phyloP scores from a whole-genome alignment of 2,797 vertebrate genomes.

The Sandelia bainsii region DNA sequence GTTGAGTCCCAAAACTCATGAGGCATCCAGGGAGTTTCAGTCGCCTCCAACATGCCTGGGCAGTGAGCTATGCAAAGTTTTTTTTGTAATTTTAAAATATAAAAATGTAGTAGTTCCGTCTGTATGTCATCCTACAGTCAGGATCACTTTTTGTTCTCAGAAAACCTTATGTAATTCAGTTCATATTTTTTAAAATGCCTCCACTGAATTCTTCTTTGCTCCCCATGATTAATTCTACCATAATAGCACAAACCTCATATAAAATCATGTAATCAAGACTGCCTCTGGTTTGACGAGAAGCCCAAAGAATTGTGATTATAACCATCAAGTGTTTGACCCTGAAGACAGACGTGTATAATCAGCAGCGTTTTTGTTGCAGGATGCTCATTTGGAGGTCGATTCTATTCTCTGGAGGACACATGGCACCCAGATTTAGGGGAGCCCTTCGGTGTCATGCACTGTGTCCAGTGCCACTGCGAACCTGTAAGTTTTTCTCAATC shows the following conservation, averaged over 20 bases:
- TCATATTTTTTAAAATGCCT: constrained; percentile 7
- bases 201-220: not conserved
- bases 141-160: constrained; percentile 6
- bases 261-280: not conserved
- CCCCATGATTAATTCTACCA: constrained; percentile 6
- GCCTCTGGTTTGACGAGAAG: constrained; percentile 13
- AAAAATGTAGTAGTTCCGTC: constrained; percentile 11
- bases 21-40: constrained; percentile 53
- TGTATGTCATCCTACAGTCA: constrained; percentile 14
- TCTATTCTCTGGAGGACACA: constrained; percentile 92
- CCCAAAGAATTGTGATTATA: not conserved
- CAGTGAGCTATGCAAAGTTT: constrained; percentile 36
- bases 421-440: constrained; percentile 98
- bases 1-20: constrained; percentile 45
- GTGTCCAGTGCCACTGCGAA: constrained; percentile 94
- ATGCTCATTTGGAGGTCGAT: constrained; percentile 92
- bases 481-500: constrained; percentile 81
- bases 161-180: not conserved
- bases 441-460: constrained; percentile 96
- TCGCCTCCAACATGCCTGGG: constrained; percentile 56
- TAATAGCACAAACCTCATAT: constrained; percentile 2
- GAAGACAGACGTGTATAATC: constrained; percentile 24
- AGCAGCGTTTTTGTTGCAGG: constrained; percentile 80
- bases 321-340: constrained; percentile 2
- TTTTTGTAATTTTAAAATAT: constrained; percentile 42